These are phyloP conservation scores for Lycia hirtaria DNA, from an alignment of 2,888 invertebrate genomes.

Conservation along the genomic window DNA sequence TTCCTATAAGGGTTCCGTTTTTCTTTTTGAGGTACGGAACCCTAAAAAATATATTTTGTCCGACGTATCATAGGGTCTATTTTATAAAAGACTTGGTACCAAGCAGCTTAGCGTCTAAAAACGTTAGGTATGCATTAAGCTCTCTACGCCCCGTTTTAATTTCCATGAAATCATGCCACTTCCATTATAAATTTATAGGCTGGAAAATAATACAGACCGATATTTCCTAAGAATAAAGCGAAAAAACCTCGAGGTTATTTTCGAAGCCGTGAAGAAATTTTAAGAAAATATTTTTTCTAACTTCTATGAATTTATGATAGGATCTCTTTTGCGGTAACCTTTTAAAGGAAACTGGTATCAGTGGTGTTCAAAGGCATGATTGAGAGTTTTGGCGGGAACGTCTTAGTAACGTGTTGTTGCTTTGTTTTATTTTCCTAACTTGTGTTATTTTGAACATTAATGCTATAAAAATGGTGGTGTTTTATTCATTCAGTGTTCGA, in stretches of 20 bases:
- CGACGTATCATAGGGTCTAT: too few species aligned
- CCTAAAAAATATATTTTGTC: too few species aligned
- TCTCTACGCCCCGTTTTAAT: background rate
- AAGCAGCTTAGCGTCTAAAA: background rate
- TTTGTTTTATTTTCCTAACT: too few species aligned
- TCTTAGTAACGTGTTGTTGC: too few species aligned
- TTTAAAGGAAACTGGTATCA: slow-evolving; percentile 8
- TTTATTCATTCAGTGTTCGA: too few species aligned
- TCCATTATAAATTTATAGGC: slow-evolving; percentile 11
- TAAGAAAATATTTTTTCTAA: slow-evolving; percentile 21
- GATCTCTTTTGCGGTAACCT: slow-evolving; percentile 14
- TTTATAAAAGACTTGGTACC: too few species aligned
- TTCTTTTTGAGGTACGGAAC: too few species aligned
- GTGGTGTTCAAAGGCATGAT: slow-evolving; percentile 4
- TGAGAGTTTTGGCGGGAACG: too few species aligned
- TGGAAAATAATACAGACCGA: slow-evolving; percentile 1
- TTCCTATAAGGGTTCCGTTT: too few species aligned
- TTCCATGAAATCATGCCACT: slow-evolving; percentile 4
- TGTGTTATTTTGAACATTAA: too few species aligned
- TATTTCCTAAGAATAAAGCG: background rate
- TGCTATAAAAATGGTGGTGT: too few species aligned
- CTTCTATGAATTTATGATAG: slow-evolving; percentile 26
- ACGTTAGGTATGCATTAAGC: background rate
- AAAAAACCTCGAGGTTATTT: slow-evolving; percentile 11
- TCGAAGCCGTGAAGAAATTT: slow-evolving; percentile 13